Percentiles rank a stretch among this genome's conserved stretches.
Evolutionary conservation across 2,113 vertebrate genomes (phyloP).

Genomic region (Motacilla alba): DNA sequence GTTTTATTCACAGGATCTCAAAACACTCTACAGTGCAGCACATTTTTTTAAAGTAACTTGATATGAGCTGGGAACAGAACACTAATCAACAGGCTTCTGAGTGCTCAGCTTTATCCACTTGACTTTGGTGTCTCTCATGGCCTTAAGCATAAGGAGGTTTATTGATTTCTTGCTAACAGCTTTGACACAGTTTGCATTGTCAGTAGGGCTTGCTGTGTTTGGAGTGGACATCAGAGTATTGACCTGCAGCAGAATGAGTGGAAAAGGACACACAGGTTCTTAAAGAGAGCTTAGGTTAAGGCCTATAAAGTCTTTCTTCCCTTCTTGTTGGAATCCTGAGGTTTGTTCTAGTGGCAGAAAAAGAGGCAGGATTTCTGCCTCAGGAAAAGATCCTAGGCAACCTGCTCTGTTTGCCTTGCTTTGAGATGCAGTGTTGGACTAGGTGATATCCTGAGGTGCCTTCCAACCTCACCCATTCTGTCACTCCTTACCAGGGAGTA

Average conservation of each 20-base stretch:
- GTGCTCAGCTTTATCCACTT: not conserved
- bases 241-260: not conserved
- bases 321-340: not conserved
- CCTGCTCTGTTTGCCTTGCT: not conserved
- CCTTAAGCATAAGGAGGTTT: not conserved
- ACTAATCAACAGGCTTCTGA: not conserved
- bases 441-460: not conserved
- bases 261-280: not conserved
- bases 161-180: not conserved
- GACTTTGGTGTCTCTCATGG: not conserved
- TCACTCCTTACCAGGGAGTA: not conserved
- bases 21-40: not conserved
- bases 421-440: not conserved
- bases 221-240: not conserved
- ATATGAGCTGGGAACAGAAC: not conserved
- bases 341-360: not conserved
- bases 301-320: not conserved
- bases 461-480: not conserved
- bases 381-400: not conserved
- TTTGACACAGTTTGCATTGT: not conserved
- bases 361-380: not conserved
- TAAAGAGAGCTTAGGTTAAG: not conserved
- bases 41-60: slow-evolving; percentile 6
- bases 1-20: not conserved
- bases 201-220: not conserved